Evolutionary conservation across 2,888 invertebrate genomes (phyloP), one percentile per base, ranked within the genome.

Genomic region (Ectemnius cavifrons): DNA sequence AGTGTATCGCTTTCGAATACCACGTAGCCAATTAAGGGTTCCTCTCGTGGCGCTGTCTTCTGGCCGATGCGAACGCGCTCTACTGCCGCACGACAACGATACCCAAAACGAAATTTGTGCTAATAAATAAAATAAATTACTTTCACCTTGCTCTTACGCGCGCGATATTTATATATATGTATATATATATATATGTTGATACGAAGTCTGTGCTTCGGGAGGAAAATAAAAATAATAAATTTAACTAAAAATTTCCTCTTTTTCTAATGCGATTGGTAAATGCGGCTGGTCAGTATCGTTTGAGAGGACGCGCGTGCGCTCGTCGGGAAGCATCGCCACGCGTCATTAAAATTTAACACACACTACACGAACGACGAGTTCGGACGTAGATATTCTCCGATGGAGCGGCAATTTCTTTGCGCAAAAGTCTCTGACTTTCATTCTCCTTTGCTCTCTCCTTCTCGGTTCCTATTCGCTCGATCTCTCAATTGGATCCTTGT

Each of bases 1-100:
- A 85, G 86, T 37, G 37, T 89, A 90, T 90, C 88, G 88, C 88
- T 89, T 89, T 87, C 84, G 88, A 90, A 89, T 89, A 89, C 86
- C 89, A 89, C 87, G 87, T 89, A 89, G 87, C 86, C 87, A 86
- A 89, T 88, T 82, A 84, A 14, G 83, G 82, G 82, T 83, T 85
- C 82, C 14, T 52, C 52, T 76, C 69, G 80, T 78, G 74, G 81
- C 77, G 71, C 65, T 61, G 27, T 46, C 63, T 37, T 56, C 57
- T 67, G 20, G 62, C 71, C 59, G 52, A 76, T 27, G 20, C 56
- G 5, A 37, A 37, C 56, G 37, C 57, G 28, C 23, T 16, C 18
- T 52, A 52, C 52, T 13, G 14, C 16, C 20, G 58, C 58, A 14
- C 58, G 16, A 6, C 13, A 16, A n/a, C 52, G 52, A 52, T n/a